phyloP scores from a whole-genome alignment of 1,140 invertebrate genomes.

The Orchestia grillus region DNA sequence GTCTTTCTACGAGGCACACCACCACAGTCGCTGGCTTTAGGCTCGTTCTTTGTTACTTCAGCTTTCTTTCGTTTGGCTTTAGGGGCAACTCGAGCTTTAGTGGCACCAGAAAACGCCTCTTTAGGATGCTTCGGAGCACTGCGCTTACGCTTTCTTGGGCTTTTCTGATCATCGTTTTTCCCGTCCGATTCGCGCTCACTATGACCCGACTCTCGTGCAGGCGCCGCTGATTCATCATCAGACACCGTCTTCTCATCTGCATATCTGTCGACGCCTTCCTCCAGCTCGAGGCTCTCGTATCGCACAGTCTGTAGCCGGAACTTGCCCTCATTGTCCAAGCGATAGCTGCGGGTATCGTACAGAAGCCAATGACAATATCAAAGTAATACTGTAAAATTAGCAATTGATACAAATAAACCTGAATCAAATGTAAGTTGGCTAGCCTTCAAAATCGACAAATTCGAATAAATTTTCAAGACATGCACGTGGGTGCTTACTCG shows the following conservation, averaged over 20 bases:
- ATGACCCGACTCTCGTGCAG: neutral
- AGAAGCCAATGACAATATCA: neutral
- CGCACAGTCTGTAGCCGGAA: slow-evolving; percentile 37
- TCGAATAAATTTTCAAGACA: no score
- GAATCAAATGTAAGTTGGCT: no score
- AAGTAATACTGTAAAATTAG: neutral
- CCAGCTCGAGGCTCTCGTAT: slow-evolving; percentile 9
- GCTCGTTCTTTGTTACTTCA: neutral
- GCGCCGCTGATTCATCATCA: neutral
- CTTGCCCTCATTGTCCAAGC: slow-evolving; percentile 23
- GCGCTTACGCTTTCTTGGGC: neutral
- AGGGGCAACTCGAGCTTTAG: neutral
- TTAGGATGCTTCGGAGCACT: neutral
- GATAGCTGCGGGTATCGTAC: neutral
- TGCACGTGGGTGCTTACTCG: no score
- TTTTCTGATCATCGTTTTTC: neutral
- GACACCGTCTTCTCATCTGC: neutral
- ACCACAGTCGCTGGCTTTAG: neutral
- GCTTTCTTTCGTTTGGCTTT: neutral
- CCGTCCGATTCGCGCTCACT: neutral
- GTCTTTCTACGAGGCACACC: neutral
- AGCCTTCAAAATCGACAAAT: no score
- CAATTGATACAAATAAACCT: neutral
- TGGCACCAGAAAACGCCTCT: neutral
- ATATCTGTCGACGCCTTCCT: slow-evolving; percentile 35